A percentile compares a stretch with the other conserved stretches of the same genome.
Evolutionary conservation across 2,888 invertebrate species (phyloP).

Genomic region (Gymnoscelis rufifasciata): DNA sequence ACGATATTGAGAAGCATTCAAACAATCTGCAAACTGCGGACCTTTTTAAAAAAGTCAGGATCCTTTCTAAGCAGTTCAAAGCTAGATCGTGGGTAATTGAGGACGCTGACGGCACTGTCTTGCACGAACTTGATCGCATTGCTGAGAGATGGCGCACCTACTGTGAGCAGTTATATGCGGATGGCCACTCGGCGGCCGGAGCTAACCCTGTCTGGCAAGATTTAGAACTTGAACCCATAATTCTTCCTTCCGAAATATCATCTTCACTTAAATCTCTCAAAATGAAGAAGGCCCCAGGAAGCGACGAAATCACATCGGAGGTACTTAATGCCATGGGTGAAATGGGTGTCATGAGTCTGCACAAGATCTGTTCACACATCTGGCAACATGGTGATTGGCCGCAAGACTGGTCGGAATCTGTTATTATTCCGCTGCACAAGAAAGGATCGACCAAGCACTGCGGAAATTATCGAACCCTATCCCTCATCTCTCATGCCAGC

Average conservation of each 20-base stretch:
- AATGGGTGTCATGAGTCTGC: not conserved
- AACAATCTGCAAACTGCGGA: not conserved
- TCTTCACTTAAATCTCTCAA: too few relatives aligned
- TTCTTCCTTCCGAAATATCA: too few relatives aligned
- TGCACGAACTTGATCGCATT: not conserved
- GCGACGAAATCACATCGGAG: too few relatives aligned
- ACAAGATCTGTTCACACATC: not conserved
- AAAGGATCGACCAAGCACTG: slow-evolving; percentile 25
- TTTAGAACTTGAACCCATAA: too few relatives aligned
- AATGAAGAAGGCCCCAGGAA: too few relatives aligned
- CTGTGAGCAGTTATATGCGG: not conserved
- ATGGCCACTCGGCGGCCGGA: too few relatives aligned
- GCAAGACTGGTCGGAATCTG: slow-evolving; percentile 20
- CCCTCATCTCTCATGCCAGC: slow-evolving; percentile 20
- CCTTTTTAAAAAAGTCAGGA: not conserved
- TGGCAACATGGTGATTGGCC: slow-evolving; percentile 18
- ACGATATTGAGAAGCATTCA: not conserved
- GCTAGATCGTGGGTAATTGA: not conserved
- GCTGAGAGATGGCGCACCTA: not conserved
- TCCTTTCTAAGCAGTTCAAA: not conserved
- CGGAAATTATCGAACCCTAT: slow-evolving; percentile 22
- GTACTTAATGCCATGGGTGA: too few relatives aligned
- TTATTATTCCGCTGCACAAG: slow-evolving; percentile 23
- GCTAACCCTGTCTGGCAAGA: too few relatives aligned
- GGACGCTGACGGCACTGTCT: not conserved